These are phyloP conservation scores for Aegithalos caudatus DNA, from an alignment of 2,113 vertebrate species.

Conservation along the genomic window DNA sequence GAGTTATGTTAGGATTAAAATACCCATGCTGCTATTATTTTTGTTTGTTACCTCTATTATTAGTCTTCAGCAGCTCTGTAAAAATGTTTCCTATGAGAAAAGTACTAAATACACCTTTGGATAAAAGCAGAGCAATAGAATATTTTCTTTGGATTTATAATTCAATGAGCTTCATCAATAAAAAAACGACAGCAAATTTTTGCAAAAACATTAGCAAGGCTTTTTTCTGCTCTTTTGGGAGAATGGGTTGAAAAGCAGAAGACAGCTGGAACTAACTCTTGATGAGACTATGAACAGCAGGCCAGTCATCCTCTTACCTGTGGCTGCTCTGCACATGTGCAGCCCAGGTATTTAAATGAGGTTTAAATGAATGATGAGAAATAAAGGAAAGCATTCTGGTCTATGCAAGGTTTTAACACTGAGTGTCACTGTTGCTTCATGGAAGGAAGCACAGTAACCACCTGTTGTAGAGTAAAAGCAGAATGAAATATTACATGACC, in stretches of 20 bases:
- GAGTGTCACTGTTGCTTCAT: slow-evolving; percentile 58
- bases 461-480: background rate
- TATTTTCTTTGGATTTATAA: background rate
- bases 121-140: background rate
- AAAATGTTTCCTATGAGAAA: background rate
- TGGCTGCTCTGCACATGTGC: background rate
- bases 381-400: background rate
- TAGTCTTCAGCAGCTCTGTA: background rate
- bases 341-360: background rate
- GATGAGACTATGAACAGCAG: background rate
- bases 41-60: background rate
- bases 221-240: background rate
- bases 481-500: background rate
- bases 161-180: background rate
- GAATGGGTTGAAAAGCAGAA: background rate
- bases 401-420: background rate
- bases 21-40: background rate
- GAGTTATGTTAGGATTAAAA: background rate
- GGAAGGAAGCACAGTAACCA: background rate
- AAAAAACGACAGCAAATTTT: background rate
- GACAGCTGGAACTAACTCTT: background rate
- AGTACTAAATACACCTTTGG: background rate
- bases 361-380: background rate
- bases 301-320: background rate
- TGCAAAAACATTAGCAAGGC: background rate